Conservation (phyloP, 2,113 vertebrate genomes). For the Mirounga angustirostris region DNA sequence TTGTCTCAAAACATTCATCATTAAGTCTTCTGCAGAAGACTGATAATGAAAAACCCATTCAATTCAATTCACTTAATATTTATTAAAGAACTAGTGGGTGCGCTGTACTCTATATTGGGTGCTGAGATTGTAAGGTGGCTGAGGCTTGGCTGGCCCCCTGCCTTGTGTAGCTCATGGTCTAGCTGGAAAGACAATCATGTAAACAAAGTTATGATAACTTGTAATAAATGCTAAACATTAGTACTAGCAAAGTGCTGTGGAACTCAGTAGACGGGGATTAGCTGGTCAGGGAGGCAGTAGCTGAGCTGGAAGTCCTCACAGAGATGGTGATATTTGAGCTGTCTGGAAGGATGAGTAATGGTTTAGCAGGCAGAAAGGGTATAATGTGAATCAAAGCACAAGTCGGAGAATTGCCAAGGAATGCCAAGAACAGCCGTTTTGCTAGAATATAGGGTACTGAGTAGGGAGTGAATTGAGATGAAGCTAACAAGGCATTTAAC, state of each 20-base stretch:
- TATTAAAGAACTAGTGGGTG: neutral
- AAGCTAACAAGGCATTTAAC: conserved; percentile 6
- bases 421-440: conserved; percentile 53
- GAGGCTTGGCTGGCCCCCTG: conserved; percentile 58
- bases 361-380: conserved; percentile 38
- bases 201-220: conserved; percentile 77
- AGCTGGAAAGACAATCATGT: conserved; percentile 53
- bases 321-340: conserved; percentile 65
- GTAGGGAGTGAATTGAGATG: neutral
- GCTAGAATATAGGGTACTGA: neutral
- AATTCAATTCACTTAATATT: neutral
- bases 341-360: conserved; percentile 57
- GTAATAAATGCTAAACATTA: conserved; percentile 67
- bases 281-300: neutral
- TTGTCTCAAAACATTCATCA: conserved; percentile 55
- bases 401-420: conserved; percentile 28
- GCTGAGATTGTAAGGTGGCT: neutral
- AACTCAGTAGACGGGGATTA: conserved; percentile 74
- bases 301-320: conserved; percentile 23
- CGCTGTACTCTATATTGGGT: neutral
- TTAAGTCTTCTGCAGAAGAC: conserved; percentile 35
- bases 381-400: conserved; percentile 46
- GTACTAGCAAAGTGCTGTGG: conserved; percentile 48
- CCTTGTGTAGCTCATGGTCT: conserved; percentile 49
- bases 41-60: conserved; percentile 33